Evolutionary conservation across 2,113 vertebrate species (phyloP).

Genomic region (Polyodon spathula): DNA sequence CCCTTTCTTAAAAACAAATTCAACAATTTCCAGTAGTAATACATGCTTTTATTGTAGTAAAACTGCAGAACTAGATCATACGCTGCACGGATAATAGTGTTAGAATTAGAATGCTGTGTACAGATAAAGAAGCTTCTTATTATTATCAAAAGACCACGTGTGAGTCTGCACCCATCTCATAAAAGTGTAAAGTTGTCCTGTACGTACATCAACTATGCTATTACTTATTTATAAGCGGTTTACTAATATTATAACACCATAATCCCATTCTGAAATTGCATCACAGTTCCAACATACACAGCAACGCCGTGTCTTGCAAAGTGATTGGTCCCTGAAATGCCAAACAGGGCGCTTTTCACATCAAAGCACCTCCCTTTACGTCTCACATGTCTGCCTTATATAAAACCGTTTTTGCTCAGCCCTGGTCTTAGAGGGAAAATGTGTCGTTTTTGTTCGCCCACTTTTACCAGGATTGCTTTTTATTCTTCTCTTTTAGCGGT

Average conservation of each 20-base stretch:
- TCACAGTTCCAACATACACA: not conserved
- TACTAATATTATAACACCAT: not conserved
- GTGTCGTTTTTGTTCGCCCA: slow-evolving; percentile 85
- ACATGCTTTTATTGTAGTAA: too few species aligned
- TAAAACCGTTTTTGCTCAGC: slow-evolving; percentile 49
- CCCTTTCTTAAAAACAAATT: too few species aligned
- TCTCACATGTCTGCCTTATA: slow-evolving; percentile 56
- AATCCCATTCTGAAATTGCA: slow-evolving; percentile 1
- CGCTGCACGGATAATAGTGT: too few species aligned
- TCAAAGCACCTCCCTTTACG: slow-evolving; percentile 9
- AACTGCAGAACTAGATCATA: too few species aligned
- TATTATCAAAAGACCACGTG: too few species aligned
- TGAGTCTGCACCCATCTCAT: too few species aligned
- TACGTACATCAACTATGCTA: too few species aligned
- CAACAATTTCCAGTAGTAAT: too few species aligned
- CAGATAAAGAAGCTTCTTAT: too few species aligned
- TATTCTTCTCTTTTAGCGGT: slow-evolving; percentile 64
- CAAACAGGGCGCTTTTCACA: not conserved
- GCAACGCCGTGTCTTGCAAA: not conserved
- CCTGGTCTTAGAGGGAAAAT: slow-evolving; percentile 86
- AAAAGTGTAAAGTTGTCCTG: too few species aligned
- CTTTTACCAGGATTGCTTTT: slow-evolving; percentile 81
- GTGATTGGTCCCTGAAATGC: slow-evolving; percentile 19
- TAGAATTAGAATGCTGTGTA: too few species aligned
- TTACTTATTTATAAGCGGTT: not conserved